Evolutionary conservation across 2,888 invertebrate species (phyloP).

Genomic region (Platynereis dumerilii): DNA sequence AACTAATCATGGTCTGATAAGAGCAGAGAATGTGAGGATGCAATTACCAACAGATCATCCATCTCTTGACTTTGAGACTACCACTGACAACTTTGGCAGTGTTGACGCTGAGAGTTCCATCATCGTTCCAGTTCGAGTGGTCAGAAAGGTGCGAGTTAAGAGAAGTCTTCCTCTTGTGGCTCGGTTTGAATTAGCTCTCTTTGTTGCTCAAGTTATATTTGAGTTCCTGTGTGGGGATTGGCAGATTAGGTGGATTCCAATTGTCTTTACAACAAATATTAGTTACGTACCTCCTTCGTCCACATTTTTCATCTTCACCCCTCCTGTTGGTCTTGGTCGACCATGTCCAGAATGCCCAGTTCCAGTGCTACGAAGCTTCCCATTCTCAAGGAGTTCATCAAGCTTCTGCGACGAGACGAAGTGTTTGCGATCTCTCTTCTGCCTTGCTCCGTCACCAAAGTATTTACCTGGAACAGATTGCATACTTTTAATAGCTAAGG

Average conservation of each 20-base stretch:
- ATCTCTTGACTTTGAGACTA: conserved; percentile 36
- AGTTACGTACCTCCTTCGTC: too few relatives aligned
- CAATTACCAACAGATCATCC: conserved; percentile 39
- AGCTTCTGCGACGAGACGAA: background rate
- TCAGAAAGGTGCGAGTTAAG: background rate
- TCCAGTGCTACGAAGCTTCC: too few relatives aligned
- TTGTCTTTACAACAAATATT: background rate
- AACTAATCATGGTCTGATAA: conserved; percentile 46
- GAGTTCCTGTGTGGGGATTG: conserved; percentile 12
- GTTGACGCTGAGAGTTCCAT: conserved; percentile 35
- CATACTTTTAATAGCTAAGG: background rate
- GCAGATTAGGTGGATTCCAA: background rate
- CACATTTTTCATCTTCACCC: too few relatives aligned
- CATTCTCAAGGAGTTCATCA: background rate
- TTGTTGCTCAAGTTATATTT: background rate
- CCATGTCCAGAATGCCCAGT: too few relatives aligned
- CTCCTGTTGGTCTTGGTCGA: too few relatives aligned
- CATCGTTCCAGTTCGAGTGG: conserved; percentile 8
- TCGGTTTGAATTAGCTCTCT: background rate
- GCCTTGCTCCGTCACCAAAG: background rate
- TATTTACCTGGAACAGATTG: background rate
- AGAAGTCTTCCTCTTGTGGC: too few relatives aligned
- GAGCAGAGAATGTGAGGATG: conserved; percentile 40
- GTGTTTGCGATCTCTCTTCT: background rate
- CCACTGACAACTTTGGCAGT: conserved; percentile 25